Conservation (phyloP, 1,140 invertebrate genomes). For the Drosophila hydei region DNA sequence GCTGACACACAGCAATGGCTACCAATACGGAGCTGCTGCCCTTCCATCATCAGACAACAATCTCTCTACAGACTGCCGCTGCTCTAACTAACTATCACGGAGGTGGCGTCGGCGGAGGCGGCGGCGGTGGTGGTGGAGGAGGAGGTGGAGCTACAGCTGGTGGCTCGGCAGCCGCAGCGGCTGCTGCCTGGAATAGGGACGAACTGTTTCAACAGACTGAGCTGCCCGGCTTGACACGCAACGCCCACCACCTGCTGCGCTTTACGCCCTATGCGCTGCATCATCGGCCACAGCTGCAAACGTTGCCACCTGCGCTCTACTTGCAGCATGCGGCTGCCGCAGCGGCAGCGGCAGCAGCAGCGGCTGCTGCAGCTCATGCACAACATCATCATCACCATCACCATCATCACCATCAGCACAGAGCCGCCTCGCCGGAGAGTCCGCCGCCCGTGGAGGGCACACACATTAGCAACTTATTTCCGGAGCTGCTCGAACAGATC, state of each 20-base stretch:
- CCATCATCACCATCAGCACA: slow-evolving; percentile 78
- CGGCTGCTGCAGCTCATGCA: slow-evolving; percentile 71
- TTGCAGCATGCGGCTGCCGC: slow-evolving; percentile 66
- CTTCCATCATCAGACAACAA: slow-evolving; percentile 80
- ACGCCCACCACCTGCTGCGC: slow-evolving; percentile 80
- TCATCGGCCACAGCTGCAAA: slow-evolving; percentile 77
- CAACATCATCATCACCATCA: slow-evolving; percentile 74
- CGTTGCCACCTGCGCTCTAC: slow-evolving; percentile 74
- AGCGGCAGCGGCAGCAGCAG: slow-evolving; percentile 62
- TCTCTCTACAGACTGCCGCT: slow-evolving; percentile 77
- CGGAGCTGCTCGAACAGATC: slow-evolving; percentile 95
- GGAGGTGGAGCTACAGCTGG: slow-evolving; percentile 38
- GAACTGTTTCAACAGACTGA: slow-evolving; percentile 83
- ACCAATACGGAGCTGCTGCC: slow-evolving; percentile 81
- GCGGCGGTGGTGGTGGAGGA: slow-evolving; percentile 40
- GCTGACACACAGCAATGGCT: slow-evolving; percentile 59
- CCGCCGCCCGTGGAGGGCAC: slow-evolving; percentile 85
- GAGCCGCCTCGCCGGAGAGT: slow-evolving; percentile 84
- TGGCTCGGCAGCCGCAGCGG: slow-evolving; percentile 21
- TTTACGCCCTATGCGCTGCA: slow-evolving; percentile 82
- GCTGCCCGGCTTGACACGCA: slow-evolving; percentile 74
- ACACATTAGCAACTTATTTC: slow-evolving; percentile 95
- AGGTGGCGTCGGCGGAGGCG: slow-evolving; percentile 56
- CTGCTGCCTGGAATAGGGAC: slow-evolving; percentile 69
- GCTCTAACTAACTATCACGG: slow-evolving; percentile 77